phyloP scores from a whole-genome alignment of 2,113 vertebrate genomes.

The Dipodomys merriami region DNA sequence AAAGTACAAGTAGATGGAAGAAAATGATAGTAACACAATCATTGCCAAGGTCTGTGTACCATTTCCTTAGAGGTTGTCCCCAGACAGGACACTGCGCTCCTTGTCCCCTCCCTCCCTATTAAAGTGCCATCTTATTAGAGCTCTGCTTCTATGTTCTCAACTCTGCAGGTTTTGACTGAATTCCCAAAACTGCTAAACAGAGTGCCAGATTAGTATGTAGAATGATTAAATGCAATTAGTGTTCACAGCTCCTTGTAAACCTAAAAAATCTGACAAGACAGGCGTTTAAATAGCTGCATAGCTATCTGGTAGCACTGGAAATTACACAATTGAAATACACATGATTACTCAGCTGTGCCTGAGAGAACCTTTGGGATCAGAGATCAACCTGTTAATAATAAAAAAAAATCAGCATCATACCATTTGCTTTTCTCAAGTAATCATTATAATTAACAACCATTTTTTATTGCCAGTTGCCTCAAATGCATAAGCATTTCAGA shows the following conservation, averaged over 20 bases:
- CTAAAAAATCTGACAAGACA: slow-evolving; percentile 23
- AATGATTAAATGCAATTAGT: slow-evolving; percentile 16
- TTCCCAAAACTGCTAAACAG: background rate
- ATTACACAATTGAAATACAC: slow-evolving; percentile 14
- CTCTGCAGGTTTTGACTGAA: background rate
- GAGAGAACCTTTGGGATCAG: background rate
- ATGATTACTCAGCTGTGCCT: background rate
- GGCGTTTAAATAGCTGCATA: slow-evolving; percentile 11
- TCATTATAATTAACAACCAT: slow-evolving; percentile 33
- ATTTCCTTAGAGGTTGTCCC: background rate
- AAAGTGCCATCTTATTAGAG: rapidly evolving
- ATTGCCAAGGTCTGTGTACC: background rate
- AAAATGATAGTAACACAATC: background rate
- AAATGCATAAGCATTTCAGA: slow-evolving; percentile 58
- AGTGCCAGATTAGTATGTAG: background rate
- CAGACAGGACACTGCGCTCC: too few species aligned
- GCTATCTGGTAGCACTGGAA: background rate
- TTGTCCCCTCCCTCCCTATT: too few species aligned
- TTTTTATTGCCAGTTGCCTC: slow-evolving; percentile 19
- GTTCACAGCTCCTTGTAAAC: slow-evolving; percentile 20
- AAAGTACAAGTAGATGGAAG: background rate
- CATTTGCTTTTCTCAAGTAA: background rate
- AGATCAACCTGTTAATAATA: background rate
- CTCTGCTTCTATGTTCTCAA: background rate
- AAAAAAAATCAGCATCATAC: background rate